Conservation (phyloP, 2,797 vertebrate genomes). For the Nasua narica region DNA sequence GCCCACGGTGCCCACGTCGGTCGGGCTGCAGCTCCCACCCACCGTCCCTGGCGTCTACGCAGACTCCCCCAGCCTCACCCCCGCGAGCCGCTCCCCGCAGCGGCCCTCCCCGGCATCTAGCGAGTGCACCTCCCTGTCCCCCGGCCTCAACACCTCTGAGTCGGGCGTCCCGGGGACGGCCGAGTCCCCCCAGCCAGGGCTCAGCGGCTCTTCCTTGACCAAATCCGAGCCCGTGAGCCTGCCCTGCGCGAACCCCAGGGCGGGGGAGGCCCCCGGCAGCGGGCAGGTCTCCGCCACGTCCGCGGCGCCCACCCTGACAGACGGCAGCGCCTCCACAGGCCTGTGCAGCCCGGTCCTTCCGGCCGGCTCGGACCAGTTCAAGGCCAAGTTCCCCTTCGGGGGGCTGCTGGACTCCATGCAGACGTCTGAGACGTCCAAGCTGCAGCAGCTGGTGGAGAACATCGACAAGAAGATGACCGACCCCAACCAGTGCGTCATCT, state of each 20-base stretch:
- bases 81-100: constrained; percentile 94
- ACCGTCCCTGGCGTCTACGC: constrained; percentile 90
- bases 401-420: constrained; percentile 99
- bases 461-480: constrained; percentile 99
- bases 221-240: constrained; percentile 91
- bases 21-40: constrained; percentile 94
- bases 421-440: constrained; percentile 99
- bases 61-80: constrained; percentile 95
- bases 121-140: constrained; percentile 96
- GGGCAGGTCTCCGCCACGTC: constrained; percentile 87
- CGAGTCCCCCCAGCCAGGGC: constrained; percentile 89
- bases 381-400: constrained; percentile 98
- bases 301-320: constrained; percentile 80
- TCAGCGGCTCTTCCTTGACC: constrained; percentile 82
- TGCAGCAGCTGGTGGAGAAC: constrained; percentile 99
- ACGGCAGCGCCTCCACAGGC: constrained; percentile 83
- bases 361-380: constrained; percentile 94
- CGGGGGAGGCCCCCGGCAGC: constrained; percentile 85
- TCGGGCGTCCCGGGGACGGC: constrained; percentile 84
- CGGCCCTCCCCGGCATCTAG: constrained; percentile 96
- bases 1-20: constrained; percentile 91
- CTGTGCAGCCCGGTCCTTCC: constrained; percentile 92
- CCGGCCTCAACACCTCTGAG: constrained; percentile 91
- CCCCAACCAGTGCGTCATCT: constrained; percentile 99
- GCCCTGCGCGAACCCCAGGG: constrained; percentile 85